Evolutionary conservation across 2,113 vertebrate genomes (phyloP).

Genomic region (Hyaena hyaena): DNA sequence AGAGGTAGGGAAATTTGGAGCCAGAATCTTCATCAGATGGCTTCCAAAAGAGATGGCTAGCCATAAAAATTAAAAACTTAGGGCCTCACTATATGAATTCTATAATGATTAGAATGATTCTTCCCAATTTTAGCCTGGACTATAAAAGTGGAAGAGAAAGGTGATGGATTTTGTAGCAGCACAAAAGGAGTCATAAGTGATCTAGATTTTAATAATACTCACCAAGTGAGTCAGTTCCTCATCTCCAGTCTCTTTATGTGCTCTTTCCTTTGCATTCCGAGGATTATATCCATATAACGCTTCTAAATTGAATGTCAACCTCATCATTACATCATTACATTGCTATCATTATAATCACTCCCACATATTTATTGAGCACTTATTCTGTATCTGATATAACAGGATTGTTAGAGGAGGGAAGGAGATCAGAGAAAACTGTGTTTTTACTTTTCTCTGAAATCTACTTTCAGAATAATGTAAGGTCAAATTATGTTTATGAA

Average conservation of each 20-base stretch:
- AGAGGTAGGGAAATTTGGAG: background rate
- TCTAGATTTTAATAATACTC: background rate
- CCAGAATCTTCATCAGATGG: background rate
- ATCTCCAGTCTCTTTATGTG: background rate
- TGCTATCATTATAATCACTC: background rate
- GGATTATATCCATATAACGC: background rate
- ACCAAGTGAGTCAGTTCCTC: background rate
- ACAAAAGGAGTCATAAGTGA: background rate
- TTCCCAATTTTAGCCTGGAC: background rate
- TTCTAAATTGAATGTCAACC: background rate
- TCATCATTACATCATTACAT: background rate
- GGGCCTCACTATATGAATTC: background rate
- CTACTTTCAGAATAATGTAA: background rate
- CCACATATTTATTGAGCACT: background rate
- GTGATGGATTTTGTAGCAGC: background rate
- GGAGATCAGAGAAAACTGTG: background rate
- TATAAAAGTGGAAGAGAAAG: background rate
- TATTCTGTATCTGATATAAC: background rate
- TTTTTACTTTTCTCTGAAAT: constrained; percentile 9
- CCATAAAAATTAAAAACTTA: background rate
- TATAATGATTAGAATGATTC: background rate
- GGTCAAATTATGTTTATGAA: background rate
- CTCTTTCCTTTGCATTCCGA: background rate
- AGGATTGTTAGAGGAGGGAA: background rate
- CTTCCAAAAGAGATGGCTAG: background rate